Base-by-base conservation (phyloP, 2,888 invertebrate species). In the Bellardia bayeri region DNA sequence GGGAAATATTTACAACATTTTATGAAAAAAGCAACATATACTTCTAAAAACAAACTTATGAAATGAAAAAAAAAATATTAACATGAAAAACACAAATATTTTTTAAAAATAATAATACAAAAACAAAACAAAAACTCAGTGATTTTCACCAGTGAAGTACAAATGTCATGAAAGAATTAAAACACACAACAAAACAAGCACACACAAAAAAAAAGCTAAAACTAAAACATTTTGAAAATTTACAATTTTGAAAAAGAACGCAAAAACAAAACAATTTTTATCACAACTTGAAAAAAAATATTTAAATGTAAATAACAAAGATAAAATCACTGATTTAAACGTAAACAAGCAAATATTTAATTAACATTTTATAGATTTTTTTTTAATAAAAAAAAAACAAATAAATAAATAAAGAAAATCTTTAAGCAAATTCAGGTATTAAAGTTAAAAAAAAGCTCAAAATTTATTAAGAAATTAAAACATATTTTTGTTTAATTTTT, bases 91-190 rank as follows among this genome's bases (percentile, higher is more conserved):
- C 64, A 58, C 33, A 74, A 78, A 88, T 66, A 71, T 87, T 75
- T 86, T 82, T 85, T 74, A 72, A 40, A 76, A 68, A 54, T 23
- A 23, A 23, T 23, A 23, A 23, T 23, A 23, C 23, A 76, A 79
- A 91, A 89, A 69, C 61, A 82, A 82, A 51, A 82, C 79, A 80
- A 91, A 90, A 92, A 92, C 93, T 93, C 94, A 94, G 94, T 94
- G 94, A 94, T 93, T 93, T 92, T 92, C 93, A 94, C 94, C 94
- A 93, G 93, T 92, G 91, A 93, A 94, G 94, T 94, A 94, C 93
- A 94, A 94, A 94, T 92, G 91, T 92, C 92, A 88, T 86, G 88
- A 89, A 82, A 40, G 37, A 37, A 80, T 71, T 83, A 86, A 88
- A 83, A 86, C 68, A 71, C 74, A 78, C 58, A 45, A 45, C 45